Base-by-base conservation (phyloP, 2,113 vertebrate genomes). In the Gasterosteus nipponicus region DNA sequence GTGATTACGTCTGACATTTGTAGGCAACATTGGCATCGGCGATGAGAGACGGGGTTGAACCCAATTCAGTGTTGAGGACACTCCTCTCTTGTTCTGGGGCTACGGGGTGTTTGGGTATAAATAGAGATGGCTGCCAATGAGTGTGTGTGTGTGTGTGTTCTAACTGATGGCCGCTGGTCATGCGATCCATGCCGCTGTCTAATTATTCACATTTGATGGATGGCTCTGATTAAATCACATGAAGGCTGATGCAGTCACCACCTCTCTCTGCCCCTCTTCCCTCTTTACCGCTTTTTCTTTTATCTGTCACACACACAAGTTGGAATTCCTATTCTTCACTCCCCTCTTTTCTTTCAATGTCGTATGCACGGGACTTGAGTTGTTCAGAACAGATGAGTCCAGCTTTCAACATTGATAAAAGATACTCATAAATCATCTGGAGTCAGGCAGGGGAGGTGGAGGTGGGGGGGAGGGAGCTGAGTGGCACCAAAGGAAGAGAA, bases 161-260 rank as follows among this genome's bases (percentile, higher is more conserved):
- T 67, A 73, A 86, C 59, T 19, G 46, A 86, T 78, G 80, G 79
- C 79, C 73, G 69, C 78, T 70, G 78, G 82, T 82, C 80, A 86
- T 83, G 82, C 75, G 41, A 86, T 86, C 87, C 82, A 79, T 87
- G 85, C 88, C 77, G 69, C 86, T 87, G 87, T 92, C 90, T 90
- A 89, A 92, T 93, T 92, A 92, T 84, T 79, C 58, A 64, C 64
- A 75, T 73, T 46, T 93, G 92, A 93, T 92, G 87, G 92, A 93
- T 92, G 80, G 79, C 78, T 89, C 87, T 90, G 88, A 90, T 92
- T 89, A 90, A 91, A 93, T 89, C 80, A 85, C 78, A 75, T 78
- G 81, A 89, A 77, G 69, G 74, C 83, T 81, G 80, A 69, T 74
- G 78, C 81, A 75, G 75, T 73, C 69, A 38, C 57, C 70, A 60